These are phyloP conservation scores for human (Homo sapiens) DNA, from an alignment of 2,113 vertebrate species.

Conservation along the genomic window GRCh38 chr1:103792001-103792500, in stretches of 20 bases:
- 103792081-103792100: background rate
- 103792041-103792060: background rate
- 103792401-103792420: background rate
- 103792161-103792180: background rate
- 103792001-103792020: background rate
- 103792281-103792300: background rate
- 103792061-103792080: background rate
- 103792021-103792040: background rate
- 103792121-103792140: background rate
- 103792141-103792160: background rate
- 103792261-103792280: background rate
- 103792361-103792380: background rate
- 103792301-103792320: background rate
- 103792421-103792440: background rate
- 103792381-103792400: background rate
- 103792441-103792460: background rate
- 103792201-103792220: background rate
- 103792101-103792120: background rate
- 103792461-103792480: background rate
- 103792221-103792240: background rate
- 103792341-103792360: background rate
- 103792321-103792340: background rate
- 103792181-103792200: background rate
- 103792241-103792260: background rate
- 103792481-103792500: background rate